Evolutionary conservation across 2,797 vertebrate species (phyloP), one percentile per base, ranked within the genome.

Genomic region (Sardinella longiceps): DNA sequence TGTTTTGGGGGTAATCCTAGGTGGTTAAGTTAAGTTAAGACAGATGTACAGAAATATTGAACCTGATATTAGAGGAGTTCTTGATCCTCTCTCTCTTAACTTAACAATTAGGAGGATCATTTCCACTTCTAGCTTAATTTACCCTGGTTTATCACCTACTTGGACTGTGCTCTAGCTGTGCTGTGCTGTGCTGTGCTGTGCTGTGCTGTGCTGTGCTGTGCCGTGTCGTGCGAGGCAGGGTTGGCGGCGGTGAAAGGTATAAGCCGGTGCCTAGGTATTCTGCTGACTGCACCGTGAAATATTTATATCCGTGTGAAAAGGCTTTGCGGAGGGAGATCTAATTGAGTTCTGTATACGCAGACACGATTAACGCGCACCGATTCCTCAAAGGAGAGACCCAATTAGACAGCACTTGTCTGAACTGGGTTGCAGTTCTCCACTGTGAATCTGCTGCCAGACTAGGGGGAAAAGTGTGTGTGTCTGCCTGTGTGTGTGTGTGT

Each of bases 341-440:
- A 95, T 94, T 95, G 94, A 95, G 92, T 94, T 94, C 92, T 94
- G 93, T 94, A 94, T 93, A 93, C 94, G 93, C 94, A 94, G 93
- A 93, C 93, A 74, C 94, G 92, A 95, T 94, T 95, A 95, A 93
- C 91, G 92, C 90, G 88, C 90, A 93, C 91, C 93, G 93, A 94
- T 94, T 95, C 94, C 94, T 95, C 94, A 95, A 95, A 95, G 94
- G 94, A 94, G 93, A 88, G 91, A 91, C 93, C 92, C 93, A 94
- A 94, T 95, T 94, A 95, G 92, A 94, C 90, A 91, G 90, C 91
- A 92, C 92, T 93, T 90, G 93, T 90, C 88, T 93, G 91, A 93
- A 93, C 92, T 94, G 92, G 92, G 92, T 93, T 92, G 92, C 91
- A 92, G 92, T 90, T 93, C 92, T 91, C 90, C 86, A 89, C 84